Percentiles rank a stretch among this genome's conserved stretches.
Evolutionary conservation across 2,113 vertebrate genomes (phyloP).

Genomic region (Cheirogaleus medius): DNA sequence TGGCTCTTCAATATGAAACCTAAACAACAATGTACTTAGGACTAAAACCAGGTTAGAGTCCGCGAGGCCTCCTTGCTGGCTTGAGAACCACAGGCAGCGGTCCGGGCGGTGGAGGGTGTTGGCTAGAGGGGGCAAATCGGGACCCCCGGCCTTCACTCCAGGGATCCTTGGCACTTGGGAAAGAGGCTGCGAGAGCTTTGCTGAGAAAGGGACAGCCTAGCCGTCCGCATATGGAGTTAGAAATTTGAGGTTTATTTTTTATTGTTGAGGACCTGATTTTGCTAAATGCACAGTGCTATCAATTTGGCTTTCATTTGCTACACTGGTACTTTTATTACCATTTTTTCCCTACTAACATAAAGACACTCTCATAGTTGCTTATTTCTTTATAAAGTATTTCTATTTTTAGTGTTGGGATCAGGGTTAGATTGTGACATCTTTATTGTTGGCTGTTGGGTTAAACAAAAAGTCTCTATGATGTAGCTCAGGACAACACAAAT

Average conservation of each 20-base stretch:
- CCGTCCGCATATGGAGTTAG: not conserved
- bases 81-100: not conserved
- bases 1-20: conserved; percentile 15
- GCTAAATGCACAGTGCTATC: conserved; percentile 57
- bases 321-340: not conserved
- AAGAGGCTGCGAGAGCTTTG: conserved; percentile 1
- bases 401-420: not conserved
- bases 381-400: not conserved
- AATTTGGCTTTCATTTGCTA: conserved; percentile 48
- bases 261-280: conserved; percentile 35
- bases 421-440: not conserved
- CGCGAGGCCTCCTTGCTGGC: not conserved
- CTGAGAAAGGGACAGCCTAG: not conserved
- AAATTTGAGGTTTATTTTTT: conserved; percentile 40
- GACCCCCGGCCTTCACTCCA: not conserved
- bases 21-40: not conserved
- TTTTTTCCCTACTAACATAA: not conserved
- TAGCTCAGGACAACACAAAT: not conserved
- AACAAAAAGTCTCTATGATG: not conserved
- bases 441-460: not conserved
- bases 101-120: not conserved
- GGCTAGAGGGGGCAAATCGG: not conserved
- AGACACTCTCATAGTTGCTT: not conserved
- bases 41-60: not conserved
- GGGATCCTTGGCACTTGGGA: conserved; percentile 67